These are phyloP conservation scores for Elmis aenea DNA, from an alignment of 2,888 invertebrate genomes.

Conservation along the genomic window DNA sequence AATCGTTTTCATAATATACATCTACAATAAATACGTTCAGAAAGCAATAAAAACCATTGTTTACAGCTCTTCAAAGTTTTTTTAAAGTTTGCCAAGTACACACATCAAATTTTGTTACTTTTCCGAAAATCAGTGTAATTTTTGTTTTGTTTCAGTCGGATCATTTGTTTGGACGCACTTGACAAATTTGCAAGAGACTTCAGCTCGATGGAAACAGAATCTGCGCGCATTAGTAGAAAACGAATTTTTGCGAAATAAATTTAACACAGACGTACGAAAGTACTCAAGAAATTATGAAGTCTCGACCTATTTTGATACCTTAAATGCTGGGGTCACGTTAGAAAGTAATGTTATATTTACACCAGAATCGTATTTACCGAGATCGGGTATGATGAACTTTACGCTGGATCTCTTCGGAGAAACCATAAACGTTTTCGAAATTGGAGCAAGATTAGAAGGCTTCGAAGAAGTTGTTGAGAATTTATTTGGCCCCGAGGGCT, in stretches of 20 bases:
- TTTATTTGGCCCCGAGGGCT: slow-evolving; percentile 54
- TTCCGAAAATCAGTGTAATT: no score
- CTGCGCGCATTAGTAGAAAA: slow-evolving; percentile 56
- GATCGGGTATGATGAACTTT: slow-evolving; percentile 51
- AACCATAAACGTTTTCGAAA: slow-evolving; percentile 59
- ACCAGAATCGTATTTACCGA: slow-evolving; percentile 54
- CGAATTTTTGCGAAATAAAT: slow-evolving; percentile 54
- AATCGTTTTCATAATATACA: background rate
- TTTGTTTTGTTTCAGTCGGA: slow-evolving; percentile 49
- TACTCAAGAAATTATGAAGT: slow-evolving; percentile 63
- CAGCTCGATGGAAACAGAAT: slow-evolving; percentile 53
- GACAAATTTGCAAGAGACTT: slow-evolving; percentile 56
- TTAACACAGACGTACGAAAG: slow-evolving; percentile 57
- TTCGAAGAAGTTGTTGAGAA: slow-evolving; percentile 57
- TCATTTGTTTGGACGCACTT: slow-evolving; percentile 67
- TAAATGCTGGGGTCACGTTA: slow-evolving; percentile 53
- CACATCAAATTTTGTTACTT: no score
- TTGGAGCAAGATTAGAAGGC: slow-evolving; percentile 57
- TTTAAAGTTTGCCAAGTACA: no score
- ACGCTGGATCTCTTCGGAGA: slow-evolving; percentile 57
- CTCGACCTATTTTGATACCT: slow-evolving; percentile 55
- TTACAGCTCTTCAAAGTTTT: no score
- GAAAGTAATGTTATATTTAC: slow-evolving; percentile 56
- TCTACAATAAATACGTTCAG: no score
- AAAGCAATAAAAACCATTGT: no score